These are phyloP conservation scores for Haliclona indistincta DNA, from an alignment of 37 sponge, comb jelly and placozoan genomes.

Conservation along the genomic window DNA sequence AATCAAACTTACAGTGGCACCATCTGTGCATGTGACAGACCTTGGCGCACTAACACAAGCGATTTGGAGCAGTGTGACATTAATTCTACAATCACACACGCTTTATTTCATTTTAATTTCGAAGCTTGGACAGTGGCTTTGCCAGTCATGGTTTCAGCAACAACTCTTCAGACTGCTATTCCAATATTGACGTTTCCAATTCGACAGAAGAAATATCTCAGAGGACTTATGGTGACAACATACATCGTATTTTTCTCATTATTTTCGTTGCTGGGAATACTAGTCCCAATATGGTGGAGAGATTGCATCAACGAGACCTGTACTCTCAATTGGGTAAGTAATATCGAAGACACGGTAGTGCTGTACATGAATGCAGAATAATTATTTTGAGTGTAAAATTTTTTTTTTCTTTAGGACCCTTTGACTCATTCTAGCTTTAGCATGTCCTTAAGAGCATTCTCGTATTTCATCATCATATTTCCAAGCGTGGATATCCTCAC, in stretches of 20 bases:
- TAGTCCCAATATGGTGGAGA: conserved; percentile 72
- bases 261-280: conserved; percentile 72
- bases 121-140: conserved; percentile 67
- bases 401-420: conserved; percentile 34
- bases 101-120: conserved; percentile 42
- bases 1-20: neutral
- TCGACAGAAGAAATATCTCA: conserved; percentile 54
- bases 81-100: conserved; percentile 1
- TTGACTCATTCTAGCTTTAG: neutral
- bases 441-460: conserved; percentile 41
- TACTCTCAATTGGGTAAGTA: conserved; percentile 85
- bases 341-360: too few species aligned
- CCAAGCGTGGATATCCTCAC: conserved; percentile 87
- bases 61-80: neutral
- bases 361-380: too few species aligned
- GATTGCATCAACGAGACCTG: conserved; percentile 58
- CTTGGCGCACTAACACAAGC: too few species aligned
- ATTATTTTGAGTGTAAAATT: too few species aligned
- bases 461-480: conserved; percentile 86
- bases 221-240: conserved; percentile 42
- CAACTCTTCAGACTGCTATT: conserved; percentile 80
- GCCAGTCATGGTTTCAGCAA: conserved; percentile 81
- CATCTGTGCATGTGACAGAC: neutral
- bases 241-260: conserved; percentile 36
- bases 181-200: conserved; percentile 81